phyloP scores from a whole-genome alignment of 2,888 invertebrate species.

The Junonia oenone region DNA sequence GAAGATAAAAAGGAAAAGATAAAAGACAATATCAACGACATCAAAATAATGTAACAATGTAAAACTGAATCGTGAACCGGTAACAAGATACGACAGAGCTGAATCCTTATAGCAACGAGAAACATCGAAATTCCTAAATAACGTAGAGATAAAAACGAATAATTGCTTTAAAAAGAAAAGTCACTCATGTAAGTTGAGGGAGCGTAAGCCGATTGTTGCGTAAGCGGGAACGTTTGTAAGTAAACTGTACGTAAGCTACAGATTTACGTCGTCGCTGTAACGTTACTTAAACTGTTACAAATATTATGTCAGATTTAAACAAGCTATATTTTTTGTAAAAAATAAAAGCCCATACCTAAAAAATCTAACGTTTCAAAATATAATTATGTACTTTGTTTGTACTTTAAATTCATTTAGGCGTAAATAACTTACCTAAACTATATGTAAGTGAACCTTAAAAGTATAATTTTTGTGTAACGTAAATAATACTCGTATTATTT shows the following conservation, averaged over 20 bases:
- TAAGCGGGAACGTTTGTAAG: neutral
- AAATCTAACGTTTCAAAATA: too few relatives aligned
- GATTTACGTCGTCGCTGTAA: too few relatives aligned
- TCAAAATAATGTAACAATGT: conserved; percentile 42
- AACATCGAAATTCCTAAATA: conserved; percentile 57
- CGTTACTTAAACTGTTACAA: too few relatives aligned
- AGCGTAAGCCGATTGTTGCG: conserved; percentile 63
- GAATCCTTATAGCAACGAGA: conserved; percentile 67
- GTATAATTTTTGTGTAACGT: conserved; percentile 37
- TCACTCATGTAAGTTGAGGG: conserved; percentile 65
- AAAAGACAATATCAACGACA: conserved; percentile 24
- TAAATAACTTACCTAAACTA: too few relatives aligned
- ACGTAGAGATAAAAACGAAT: conserved; percentile 46
- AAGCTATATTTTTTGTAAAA: too few relatives aligned
- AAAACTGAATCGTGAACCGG: conserved; percentile 29
- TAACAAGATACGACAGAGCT: conserved; percentile 43
- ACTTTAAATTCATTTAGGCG: too few relatives aligned
- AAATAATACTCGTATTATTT: conserved; percentile 3
- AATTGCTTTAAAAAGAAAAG: conserved; percentile 57
- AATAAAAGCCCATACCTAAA: too few relatives aligned
- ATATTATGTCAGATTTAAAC: too few relatives aligned
- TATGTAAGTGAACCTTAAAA: too few relatives aligned
- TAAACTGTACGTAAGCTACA: too few relatives aligned
- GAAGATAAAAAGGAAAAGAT: too few relatives aligned
- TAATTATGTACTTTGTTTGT: too few relatives aligned